Conservation (phyloP, 1,140 invertebrate species). For the Catajapyx aquilonaris region DNA sequence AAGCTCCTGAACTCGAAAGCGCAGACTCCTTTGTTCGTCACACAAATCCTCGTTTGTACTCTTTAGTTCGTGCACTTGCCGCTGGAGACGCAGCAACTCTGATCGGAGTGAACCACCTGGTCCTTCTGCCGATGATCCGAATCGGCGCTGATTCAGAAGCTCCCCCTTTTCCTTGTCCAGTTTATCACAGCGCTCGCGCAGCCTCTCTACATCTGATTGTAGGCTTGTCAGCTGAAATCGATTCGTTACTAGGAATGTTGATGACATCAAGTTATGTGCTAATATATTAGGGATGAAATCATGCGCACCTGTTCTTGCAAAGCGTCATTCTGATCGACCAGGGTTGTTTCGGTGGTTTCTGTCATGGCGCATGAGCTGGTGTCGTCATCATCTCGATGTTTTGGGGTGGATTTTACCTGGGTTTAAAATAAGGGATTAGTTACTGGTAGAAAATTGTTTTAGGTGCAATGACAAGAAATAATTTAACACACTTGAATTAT, state of each 20-base stretch:
- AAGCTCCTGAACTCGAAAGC: conserved; percentile 43
- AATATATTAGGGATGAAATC: too few relatives aligned
- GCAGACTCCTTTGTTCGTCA: conserved; percentile 58
- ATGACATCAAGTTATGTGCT: too few relatives aligned
- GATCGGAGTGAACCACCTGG: not conserved
- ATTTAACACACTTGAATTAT: conserved; percentile 29
- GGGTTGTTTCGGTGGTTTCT: conserved; percentile 30
- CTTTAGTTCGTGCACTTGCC: conserved; percentile 47
- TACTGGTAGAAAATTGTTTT: too few relatives aligned
- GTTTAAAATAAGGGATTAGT: conserved; percentile 5
- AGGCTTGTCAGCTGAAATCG: conserved; percentile 2
- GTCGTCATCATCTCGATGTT: conserved; percentile 20
- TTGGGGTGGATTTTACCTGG: not conserved
- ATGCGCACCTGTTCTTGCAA: conserved; percentile 20
- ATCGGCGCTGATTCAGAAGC: conserved; percentile 26
- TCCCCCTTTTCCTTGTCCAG: conserved; percentile 74
- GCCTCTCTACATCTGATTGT: conserved; percentile 32
- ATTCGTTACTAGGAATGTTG: too few relatives aligned
- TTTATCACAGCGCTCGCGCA: conserved; percentile 37
- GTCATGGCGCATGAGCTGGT: conserved; percentile 24
- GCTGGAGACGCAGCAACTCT: not conserved
- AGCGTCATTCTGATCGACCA: conserved; percentile 22
- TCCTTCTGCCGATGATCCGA: conserved; percentile 11
- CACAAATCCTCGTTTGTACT: conserved; percentile 50
- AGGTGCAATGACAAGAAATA: too few relatives aligned